These are phyloP conservation scores for Torymus auratus DNA, from an alignment of 2,888 invertebrate species.

Conservation along the genomic window DNA sequence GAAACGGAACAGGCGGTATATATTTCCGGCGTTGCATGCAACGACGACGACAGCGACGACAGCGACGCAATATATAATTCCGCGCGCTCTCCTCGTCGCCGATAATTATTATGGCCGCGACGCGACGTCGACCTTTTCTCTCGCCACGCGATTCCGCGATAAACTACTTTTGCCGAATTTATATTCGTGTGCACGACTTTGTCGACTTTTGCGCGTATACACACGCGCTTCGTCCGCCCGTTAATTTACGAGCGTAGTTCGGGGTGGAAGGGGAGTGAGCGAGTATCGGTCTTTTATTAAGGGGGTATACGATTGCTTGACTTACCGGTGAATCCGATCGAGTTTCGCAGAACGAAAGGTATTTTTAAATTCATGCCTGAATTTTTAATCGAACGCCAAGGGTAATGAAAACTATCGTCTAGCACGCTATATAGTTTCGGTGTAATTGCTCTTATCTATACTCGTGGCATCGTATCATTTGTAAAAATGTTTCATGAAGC, in stretches of 20 bases:
- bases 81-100: conserved; percentile 62
- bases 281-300: conserved; percentile 19
- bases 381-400: too few species aligned
- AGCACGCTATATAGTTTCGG: too few species aligned
- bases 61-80: conserved; percentile 73
- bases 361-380: too few species aligned
- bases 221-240: conserved; percentile 1
- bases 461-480: too few species aligned
- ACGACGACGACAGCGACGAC: conserved; percentile 32
- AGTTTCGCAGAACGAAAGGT: not conserved
- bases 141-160: conserved; percentile 74
- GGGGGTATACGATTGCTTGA: not conserved
- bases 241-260: conserved; percentile 34
- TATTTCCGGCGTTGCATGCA: conserved; percentile 61
- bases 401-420: too few species aligned
- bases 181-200: conserved; percentile 31
- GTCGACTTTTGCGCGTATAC: not conserved
- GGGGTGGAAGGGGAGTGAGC: too few species aligned
- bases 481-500: too few species aligned
- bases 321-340: conserved; percentile 3
- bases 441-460: too few species aligned
- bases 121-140: conserved; percentile 65
- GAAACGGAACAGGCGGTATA: not conserved
- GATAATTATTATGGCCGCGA: conserved; percentile 74
- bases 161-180: conserved; percentile 65